phyloP scores from a whole-genome alignment of 92 coral and sea anemone genomes.

The Zoanthus gigantus region DNA sequence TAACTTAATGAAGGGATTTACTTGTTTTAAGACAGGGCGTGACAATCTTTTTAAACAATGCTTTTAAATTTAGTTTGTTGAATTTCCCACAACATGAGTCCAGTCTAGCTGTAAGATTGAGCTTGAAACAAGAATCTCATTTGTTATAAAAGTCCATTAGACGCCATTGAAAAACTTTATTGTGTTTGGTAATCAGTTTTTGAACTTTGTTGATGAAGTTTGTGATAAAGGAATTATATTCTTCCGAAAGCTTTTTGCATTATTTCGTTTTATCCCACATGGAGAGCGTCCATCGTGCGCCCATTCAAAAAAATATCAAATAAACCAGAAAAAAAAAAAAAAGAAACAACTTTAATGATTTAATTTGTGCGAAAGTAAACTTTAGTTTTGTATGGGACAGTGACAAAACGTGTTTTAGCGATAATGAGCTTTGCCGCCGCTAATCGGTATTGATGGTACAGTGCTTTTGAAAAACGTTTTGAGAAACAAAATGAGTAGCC shows the following conservation, averaged over 20 bases:
- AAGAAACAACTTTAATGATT: neutral
- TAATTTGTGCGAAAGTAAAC: neutral
- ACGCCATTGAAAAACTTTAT: neutral
- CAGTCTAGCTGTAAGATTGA: neutral
- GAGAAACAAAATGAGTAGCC: slow-evolving; percentile 5
- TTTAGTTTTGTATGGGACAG: slow-evolving; percentile 8
- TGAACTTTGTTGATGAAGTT: neutral
- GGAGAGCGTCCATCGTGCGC: neutral
- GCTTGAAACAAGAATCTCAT: neutral
- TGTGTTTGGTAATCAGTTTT: slow-evolving; percentile 14
- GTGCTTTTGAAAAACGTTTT: slow-evolving; percentile 4
- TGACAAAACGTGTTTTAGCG: slow-evolving; percentile 12
- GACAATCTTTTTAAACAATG: neutral
- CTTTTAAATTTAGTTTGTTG: slow-evolving; percentile 30
- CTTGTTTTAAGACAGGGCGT: slow-evolving; percentile 34
- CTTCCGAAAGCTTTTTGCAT: neutral
- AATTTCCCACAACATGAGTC: neutral
- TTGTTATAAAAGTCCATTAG: neutral
- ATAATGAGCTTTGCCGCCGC: neutral
- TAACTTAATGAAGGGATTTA: slow-evolving; percentile 42
- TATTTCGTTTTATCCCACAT: neutral
- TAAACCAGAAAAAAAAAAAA: neutral
- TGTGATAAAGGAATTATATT: slow-evolving; percentile 22
- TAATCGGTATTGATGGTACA: neutral
- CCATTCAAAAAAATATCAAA: slow-evolving; percentile 37